Evolutionary conservation across 1,140 invertebrate species (phyloP), one percentile per base, ranked within the genome.

Genomic region (Papilio xuthus): DNA sequence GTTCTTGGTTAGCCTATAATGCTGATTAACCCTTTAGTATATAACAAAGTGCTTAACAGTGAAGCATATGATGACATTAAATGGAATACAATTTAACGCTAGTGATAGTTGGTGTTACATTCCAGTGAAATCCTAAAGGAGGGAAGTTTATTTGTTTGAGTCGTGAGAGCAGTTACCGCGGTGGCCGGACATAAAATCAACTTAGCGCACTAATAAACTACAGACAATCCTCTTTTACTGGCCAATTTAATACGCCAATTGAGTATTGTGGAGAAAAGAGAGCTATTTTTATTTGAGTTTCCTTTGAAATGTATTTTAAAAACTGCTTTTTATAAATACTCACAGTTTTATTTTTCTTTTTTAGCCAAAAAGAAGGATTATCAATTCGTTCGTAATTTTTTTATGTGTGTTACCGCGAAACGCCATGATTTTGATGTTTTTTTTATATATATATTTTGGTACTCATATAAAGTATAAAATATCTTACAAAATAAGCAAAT

Each of bases 191-290:
- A 72, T 72, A 72, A 72, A 72, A 72, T 72, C 70, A 72, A 72
- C 70, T 44, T 72, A 72, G 41, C 70, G 70, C 70, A 47, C 70
- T 72, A 72, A 72, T 72, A 72, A 72, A 72, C 70, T 44, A 47
- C 70, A 72, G 42, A 72, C 20, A 72, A 72, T 44, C 70, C 70
- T 47, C 70, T 44, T 72, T 72, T 72, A 72, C 70, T 72, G 70
- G 70, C 70, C 70, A 72, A 72, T 72, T 72, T 72, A 72, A 72
- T 72, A 72, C 70, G 70, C 70, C 70, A 72, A 72, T 72, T 72
- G 37, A 72, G 70, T 72, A 72, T 72, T 72, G 41, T 72, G 41
- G 60, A 63, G 60, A 63, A 63, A 26, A 28, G 60, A 63, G 26
- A 28, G 23, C 26, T 18, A 32, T 63, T 63, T 63, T 28, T 63